phyloP scores from a whole-genome alignment of 2,113 vertebrate species.

The Ploceus nigricollis region DNA sequence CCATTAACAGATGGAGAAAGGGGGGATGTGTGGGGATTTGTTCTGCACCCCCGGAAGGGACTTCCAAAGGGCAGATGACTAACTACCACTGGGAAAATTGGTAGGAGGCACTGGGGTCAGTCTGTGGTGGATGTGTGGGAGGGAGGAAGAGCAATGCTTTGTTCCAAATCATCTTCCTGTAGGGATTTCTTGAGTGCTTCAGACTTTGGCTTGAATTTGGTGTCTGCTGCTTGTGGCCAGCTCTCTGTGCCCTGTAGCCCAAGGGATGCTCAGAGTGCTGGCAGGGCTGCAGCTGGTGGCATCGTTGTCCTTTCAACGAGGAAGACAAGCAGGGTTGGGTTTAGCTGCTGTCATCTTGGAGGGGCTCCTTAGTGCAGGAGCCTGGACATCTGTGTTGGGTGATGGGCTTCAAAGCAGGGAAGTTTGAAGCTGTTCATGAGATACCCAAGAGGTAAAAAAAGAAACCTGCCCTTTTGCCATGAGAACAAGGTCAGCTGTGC shows the following conservation, averaged over 20 bases:
- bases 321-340: neutral
- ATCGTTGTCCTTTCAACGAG: neutral
- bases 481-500: neutral
- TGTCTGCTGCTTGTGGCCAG: neutral
- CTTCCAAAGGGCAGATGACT: neutral
- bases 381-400: neutral
- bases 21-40: neutral
- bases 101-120: neutral
- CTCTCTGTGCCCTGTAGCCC: neutral
- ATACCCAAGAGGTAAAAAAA: neutral
- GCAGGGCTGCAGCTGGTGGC: neutral
- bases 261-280: neutral
- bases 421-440: neutral
- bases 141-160: neutral
- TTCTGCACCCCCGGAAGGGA: neutral
- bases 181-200: neutral
- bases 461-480: neutral
- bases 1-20: slow-evolving; percentile 23
- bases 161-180: neutral
- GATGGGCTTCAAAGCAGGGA: neutral
- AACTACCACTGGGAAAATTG: neutral
- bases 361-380: neutral
- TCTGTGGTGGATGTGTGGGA: neutral
- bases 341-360: neutral
- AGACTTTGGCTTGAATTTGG: neutral